phyloP scores from a whole-genome alignment of 2,113 vertebrate genomes.

The Bubo bubo region DNA sequence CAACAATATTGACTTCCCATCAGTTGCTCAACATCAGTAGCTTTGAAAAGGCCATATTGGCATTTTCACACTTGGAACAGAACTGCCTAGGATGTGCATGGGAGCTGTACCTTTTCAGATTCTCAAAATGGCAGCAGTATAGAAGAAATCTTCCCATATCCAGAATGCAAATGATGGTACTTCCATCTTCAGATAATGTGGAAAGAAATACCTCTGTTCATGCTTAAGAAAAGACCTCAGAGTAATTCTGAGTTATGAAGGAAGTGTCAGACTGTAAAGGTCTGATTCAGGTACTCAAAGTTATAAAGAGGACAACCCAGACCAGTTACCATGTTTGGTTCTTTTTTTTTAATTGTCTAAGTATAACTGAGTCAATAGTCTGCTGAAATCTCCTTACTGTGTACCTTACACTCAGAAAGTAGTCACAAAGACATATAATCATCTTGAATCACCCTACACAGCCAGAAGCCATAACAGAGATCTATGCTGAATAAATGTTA shows the following conservation, averaged over 20 bases:
- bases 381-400: background rate
- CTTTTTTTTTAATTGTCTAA: background rate
- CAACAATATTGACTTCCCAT: background rate
- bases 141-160: background rate
- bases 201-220: background rate
- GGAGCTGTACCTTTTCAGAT: background rate
- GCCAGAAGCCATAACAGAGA: background rate
- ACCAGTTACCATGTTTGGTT: background rate
- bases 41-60: background rate
- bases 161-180: background rate
- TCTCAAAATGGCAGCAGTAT: background rate
- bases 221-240: background rate
- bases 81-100: background rate
- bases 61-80: background rate
- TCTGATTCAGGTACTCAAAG: background rate
- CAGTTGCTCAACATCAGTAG: background rate
- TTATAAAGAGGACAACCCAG: background rate
- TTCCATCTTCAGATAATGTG: background rate
- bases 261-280: fast-evolving
- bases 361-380: background rate
- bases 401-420: background rate
- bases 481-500: background rate
- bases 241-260: background rate
- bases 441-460: background rate
- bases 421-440: background rate